Base-by-base conservation (phyloP, 2,888 invertebrate species). In the Alviniconcha strummeri region DNA sequence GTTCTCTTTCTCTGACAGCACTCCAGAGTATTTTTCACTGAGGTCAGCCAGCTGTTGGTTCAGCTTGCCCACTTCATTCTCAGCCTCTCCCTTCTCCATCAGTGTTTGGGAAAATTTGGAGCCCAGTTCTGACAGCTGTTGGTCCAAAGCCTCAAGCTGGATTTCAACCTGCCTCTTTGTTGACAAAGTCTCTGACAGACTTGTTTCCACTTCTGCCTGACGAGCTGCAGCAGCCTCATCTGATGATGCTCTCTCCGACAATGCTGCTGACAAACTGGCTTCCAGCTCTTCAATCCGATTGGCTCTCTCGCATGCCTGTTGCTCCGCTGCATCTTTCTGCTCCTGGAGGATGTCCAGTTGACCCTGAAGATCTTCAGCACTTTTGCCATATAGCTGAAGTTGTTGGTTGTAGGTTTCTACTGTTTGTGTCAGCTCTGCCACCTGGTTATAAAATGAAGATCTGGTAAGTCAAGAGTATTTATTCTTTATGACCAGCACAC, bases 281-380 rank as follows among this genome's bases (percentile, higher is more conserved):
- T 86, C 83, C 64, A 82, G n/a, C 55, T 82, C 67, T 77, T 19
- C n/a, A 6, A 77, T 77, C 69, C 77, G 82, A 67, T 8, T 77
- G 69, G 55, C 79, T 17, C 60, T 69, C 67, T 72, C 72, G 5
- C 60, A 5, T 3, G 79, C 79, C 15, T 54, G 56, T 17, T 82
- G 8, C 55, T 82, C 75, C 57, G 82, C 74, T 72, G 57, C 13
- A 8, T 74, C 81, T 36, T 78, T 83, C 72, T 85, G 77, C 55
- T 86, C 85, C 71, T 86, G 84, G 19, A 84, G 54, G 55, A 75
- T 69, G 36, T 85, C 83, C 13, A 88, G 67, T 81, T 87, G 84
- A 13, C 19, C 75, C 80, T 88, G 84, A 3, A 86, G 84, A 8
- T 55, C 57, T 17, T 85, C 83, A 0, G 82, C 85, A 54, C 76